These are phyloP conservation scores for Panulirus ornatus DNA, from an alignment of 1,140 invertebrate genomes.

Conservation along the genomic window DNA sequence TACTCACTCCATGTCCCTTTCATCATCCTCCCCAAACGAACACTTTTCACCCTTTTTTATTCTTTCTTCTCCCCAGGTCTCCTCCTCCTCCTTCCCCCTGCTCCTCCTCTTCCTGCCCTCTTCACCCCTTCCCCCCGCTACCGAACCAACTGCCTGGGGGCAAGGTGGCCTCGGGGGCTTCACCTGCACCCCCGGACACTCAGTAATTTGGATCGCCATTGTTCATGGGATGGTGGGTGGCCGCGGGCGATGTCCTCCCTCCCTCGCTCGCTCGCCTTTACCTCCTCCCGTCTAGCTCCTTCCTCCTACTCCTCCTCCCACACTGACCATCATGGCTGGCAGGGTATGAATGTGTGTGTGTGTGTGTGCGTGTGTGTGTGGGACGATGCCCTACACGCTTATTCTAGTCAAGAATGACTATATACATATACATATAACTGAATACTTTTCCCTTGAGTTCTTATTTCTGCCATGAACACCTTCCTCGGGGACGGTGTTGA, in stretches of 20 bases:
- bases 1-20: too few species aligned
- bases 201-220: conserved; percentile 16
- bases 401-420: too few species aligned
- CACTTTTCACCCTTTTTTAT: background rate
- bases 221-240: background rate
- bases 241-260: background rate
- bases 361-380: too few species aligned
- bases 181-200: conserved; percentile 43
- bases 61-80: background rate
- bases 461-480: too few species aligned
- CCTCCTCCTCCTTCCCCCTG: background rate
- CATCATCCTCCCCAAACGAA: too few species aligned
- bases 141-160: background rate
- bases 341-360: too few species aligned
- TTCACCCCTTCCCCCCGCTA: background rate
- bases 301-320: background rate
- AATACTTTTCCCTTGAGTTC: too few species aligned
- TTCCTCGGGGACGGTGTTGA: too few species aligned
- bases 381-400: too few species aligned
- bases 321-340: background rate
- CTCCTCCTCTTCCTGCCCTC: background rate
- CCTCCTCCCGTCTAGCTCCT: too few species aligned
- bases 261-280: background rate
- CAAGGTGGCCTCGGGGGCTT: background rate
- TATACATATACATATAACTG: too few species aligned